These are phyloP conservation scores for Pyrrhosoma nymphula DNA, from an alignment of 2,888 invertebrate species.

Conservation along the genomic window DNA sequence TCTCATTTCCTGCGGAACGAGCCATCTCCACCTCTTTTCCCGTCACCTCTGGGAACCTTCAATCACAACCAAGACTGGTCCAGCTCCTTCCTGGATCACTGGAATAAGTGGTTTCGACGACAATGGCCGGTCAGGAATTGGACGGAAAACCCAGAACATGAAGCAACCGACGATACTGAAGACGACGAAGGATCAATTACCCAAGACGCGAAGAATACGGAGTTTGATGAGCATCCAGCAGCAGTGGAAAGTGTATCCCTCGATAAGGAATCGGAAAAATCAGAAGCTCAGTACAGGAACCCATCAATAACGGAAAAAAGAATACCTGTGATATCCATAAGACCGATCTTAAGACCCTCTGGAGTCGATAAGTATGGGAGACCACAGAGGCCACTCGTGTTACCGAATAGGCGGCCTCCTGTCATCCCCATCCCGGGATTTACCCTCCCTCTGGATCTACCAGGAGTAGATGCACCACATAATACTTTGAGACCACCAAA, in stretches of 20 bases:
- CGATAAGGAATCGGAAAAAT: neutral
- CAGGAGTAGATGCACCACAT: neutral
- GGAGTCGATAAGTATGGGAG: neutral
- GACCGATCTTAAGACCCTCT: neutral
- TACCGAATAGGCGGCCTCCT: neutral
- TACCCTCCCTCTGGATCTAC: neutral
- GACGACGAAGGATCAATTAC: neutral
- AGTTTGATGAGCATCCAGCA: neutral
- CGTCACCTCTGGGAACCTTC: neutral
- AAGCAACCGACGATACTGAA: neutral
- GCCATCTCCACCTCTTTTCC: neutral
- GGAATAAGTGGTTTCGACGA: neutral
- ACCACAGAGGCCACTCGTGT: neutral
- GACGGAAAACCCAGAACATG: neutral
- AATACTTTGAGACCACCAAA: neutral
- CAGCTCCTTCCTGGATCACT: neutral
- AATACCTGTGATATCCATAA: neutral
- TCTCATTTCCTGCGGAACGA: neutral
- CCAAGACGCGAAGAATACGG: neutral
- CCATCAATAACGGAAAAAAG: neutral
- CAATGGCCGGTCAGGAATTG: neutral
- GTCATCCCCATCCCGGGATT: neutral
- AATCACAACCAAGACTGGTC: neutral
- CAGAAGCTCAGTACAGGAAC: neutral
- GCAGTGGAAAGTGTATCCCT: neutral